Evolutionary conservation across 2,888 invertebrate genomes (phyloP), one percentile per base, ranked within the genome.

Genomic region (Diploptera punctata): DNA sequence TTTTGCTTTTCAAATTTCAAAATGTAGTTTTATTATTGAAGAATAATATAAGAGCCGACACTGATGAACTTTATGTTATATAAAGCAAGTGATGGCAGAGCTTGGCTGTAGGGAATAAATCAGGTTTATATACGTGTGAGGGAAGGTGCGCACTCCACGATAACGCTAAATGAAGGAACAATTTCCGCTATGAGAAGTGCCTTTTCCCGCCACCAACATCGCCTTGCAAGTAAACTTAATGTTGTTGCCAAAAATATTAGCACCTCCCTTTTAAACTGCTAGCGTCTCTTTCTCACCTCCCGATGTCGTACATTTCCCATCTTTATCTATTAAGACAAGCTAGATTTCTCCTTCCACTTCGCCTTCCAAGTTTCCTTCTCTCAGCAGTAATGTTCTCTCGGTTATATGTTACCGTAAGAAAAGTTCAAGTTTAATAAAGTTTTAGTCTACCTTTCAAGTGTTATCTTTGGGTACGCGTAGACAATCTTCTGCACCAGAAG

Each of bases 91-190:
- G 47, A 47, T 43, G 65, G 44, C 16, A 26, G 21, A 26, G 19
- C 24, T 16, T 10, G 44, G 65, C 18, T 60, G 62, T 16, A 21
- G 68, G 68, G 67, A 72, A 68, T 72, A 69, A 72, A 72, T 72
- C 68, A 69, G 61, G 65, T 68, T 72, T 72, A 69, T 72, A 31
- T 57, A 72, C 60, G 49, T 54, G 72, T 69, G 47, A 69, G 69
- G 69, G 54, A 57, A 54, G 69, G 57, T 54, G 69, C 69, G 60
- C 65, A n/a, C 29, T 44, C 26, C 1, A 26, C 60, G 69, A 69
- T 69, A 69, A 57, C 69, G 57, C 57, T 69, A 69, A 69, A 60
- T 69, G 69, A 69, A 69, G 69, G 69, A 69, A 69, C 69, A 69
- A 69, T 69, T 69, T 69, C 69, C 69, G 69, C 29, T 44, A 57